phyloP scores from a whole-genome alignment of 2,888 invertebrate species.

The Drosophila trichaetosa region DNA sequence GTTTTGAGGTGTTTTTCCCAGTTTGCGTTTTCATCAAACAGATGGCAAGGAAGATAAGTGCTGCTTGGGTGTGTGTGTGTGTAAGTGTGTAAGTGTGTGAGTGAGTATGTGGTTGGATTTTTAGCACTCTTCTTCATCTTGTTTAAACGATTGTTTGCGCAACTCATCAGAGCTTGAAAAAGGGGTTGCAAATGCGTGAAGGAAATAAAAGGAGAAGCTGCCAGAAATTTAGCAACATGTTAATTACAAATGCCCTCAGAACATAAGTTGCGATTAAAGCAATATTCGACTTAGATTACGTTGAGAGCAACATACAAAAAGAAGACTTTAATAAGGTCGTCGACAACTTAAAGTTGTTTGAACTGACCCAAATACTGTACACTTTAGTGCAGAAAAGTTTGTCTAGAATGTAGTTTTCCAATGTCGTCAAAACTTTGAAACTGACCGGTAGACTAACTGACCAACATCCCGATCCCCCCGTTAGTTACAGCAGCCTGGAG shows the following conservation, averaged over 20 bases:
- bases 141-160: constrained; percentile 15
- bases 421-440: constrained; percentile 45
- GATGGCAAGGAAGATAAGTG: constrained; percentile 17
- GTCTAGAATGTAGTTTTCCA: background rate
- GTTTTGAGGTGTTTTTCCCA: constrained; percentile 43
- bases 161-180: constrained; percentile 15
- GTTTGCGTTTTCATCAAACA: constrained; percentile 27
- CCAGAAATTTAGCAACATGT: constrained; percentile 24
- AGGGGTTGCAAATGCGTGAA: constrained; percentile 7
- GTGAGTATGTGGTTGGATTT: constrained; percentile 26
- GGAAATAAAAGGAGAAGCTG: constrained; percentile 1
- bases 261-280: constrained; percentile 20
- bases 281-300: background rate
- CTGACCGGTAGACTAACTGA: constrained; percentile 18
- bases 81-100: constrained; percentile 2
- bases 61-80: background rate
- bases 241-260: constrained; percentile 15
- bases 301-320: background rate
- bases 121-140: constrained; percentile 22
- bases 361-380: constrained; percentile 41
- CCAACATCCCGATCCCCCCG: background rate
- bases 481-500: constrained; percentile 8
- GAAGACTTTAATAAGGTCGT: background rate
- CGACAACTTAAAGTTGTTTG: background rate
- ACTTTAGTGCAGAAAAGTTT: constrained; percentile 4